Evolutionary conservation across 1,140 invertebrate species (phyloP), one percentile per base, ranked within the genome.

Genomic region (Plodia interpunctella): DNA sequence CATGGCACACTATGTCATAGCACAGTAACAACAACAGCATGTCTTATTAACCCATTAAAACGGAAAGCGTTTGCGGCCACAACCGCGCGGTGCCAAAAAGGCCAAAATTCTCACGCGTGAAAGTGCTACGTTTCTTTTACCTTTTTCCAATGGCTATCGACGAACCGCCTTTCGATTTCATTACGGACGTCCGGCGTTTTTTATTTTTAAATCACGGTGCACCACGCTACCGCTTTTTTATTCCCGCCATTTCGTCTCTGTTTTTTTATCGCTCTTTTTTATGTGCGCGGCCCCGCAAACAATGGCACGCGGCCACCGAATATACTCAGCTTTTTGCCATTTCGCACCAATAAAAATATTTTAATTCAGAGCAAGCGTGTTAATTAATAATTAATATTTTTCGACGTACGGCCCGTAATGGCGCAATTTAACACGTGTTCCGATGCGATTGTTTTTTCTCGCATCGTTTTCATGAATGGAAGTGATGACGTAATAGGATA

Each of bases 301-400:
- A 89, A 89, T 87, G 78, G 80, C 78, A 84, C 79, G 82, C 72
- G 80, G 74, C 82, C 82, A 76, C 80, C 65, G 78, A 87, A 88
- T 88, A 85, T 87, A 88, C 86, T 87, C 75, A 74, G 79, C 82
- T 83, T 88, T 85, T 82, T 80, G 79, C 84, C 78, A 82, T 88
- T 87, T 78, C 71, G 67, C 80, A 74, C 78, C 81, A 80, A 87
- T 88, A 86, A 87, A 88, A 87, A 89, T 89, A 89, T 87, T 89
- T 87, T 87, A 89, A 89, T 89, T 81, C 81, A 63, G 67, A 70
- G 72, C 68, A 69, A 65, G 73, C 72, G 72, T 80, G 83, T 83
- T 85, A 87, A 87, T 89, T 89, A 89, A 82, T 86, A 87, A 89
- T 89, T 85, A 89, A 89, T 87, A 87, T 87, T 87, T 84, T 87